These are phyloP conservation scores for Drosophila lutescens DNA, from an alignment of 2,888 invertebrate species.

Conservation along the genomic window DNA sequence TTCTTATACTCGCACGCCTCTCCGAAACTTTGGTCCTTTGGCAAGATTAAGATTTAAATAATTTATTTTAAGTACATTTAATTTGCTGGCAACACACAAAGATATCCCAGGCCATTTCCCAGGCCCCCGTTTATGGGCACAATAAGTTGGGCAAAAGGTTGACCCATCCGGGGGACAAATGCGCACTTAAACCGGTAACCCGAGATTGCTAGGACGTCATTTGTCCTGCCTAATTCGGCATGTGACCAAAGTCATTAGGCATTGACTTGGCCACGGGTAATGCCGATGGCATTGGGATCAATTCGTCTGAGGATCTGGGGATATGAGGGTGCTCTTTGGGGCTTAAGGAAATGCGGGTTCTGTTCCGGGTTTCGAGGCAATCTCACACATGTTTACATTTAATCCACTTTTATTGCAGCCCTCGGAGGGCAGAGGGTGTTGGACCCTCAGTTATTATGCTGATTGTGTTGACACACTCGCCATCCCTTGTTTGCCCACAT, in stretches of 20 bases:
- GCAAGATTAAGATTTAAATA: slow-evolving; percentile 44
- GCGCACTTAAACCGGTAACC: slow-evolving; percentile 24
- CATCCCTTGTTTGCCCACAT: slow-evolving; percentile 22
- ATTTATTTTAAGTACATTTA: slow-evolving; percentile 44
- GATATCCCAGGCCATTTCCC: slow-evolving; percentile 24
- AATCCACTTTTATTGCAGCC: slow-evolving; percentile 74
- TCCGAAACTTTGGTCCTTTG: slow-evolving; percentile 6
- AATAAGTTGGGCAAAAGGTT: slow-evolving; percentile 27
- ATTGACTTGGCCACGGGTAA: slow-evolving; percentile 48
- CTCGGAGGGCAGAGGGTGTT: slow-evolving; percentile 13
- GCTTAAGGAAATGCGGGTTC: slow-evolving; percentile 18
- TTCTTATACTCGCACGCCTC: slow-evolving; percentile 10
- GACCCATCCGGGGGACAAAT: slow-evolving; percentile 23
- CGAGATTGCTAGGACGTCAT: slow-evolving; percentile 47
- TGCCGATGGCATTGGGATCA: slow-evolving; percentile 55
- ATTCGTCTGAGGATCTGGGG: slow-evolving; percentile 32
- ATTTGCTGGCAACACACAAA: slow-evolving; percentile 30
- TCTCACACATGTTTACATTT: slow-evolving; percentile 69
- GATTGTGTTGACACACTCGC: slow-evolving; percentile 69
- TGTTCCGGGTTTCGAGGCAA: slow-evolving; percentile 23
- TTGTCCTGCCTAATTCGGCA: slow-evolving; percentile 65
- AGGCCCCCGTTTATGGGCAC: slow-evolving; percentile 17
- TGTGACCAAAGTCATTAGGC: slow-evolving; percentile 69
- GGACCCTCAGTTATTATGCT: slow-evolving; percentile 68
- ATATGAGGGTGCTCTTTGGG: neutral